These are phyloP conservation scores for Oxyscelio sp. DNA, from an alignment of 2,888 invertebrate genomes.

Conservation along the genomic window DNA sequence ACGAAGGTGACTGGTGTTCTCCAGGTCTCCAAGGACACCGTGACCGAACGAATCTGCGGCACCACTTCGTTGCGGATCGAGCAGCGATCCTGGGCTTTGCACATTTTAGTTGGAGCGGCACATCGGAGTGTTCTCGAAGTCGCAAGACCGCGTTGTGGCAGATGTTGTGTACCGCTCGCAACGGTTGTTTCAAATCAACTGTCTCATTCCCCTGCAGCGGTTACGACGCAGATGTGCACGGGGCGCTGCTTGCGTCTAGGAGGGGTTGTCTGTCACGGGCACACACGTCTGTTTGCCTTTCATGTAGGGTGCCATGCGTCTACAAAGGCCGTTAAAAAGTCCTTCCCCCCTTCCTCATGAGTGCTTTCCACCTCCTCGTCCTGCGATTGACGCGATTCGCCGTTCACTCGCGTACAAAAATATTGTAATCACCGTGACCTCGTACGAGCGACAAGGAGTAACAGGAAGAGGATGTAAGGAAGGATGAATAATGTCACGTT, in stretches of 20 bases:
- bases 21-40: slow-evolving; percentile 83
- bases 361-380: slow-evolving; percentile 30
- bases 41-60: slow-evolving; percentile 77
- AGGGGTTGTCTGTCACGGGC: slow-evolving; percentile 86
- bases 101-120: slow-evolving; percentile 56
- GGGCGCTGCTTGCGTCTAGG: slow-evolving; percentile 78
- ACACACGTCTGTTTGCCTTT: slow-evolving; percentile 84
- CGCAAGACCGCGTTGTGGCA: neutral
- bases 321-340: slow-evolving; percentile 63
- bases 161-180: slow-evolving; percentile 73
- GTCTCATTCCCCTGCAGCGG: slow-evolving; percentile 82
- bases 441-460: slow-evolving; percentile 43
- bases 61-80: slow-evolving; percentile 56
- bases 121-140: slow-evolving; percentile 15
- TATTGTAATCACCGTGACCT: slow-evolving; percentile 58
- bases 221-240: slow-evolving; percentile 84
- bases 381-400: slow-evolving; percentile 28
- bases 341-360: slow-evolving; percentile 6
- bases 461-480: slow-evolving; percentile 70
- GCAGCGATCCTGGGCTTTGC: slow-evolving; percentile 51
- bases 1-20: slow-evolving; percentile 79
- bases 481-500: slow-evolving; percentile 68
- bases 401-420: slow-evolving; percentile 29
- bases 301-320: slow-evolving; percentile 68
- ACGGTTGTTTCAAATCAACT: slow-evolving; percentile 83